These are phyloP conservation scores for Naja naja DNA, from an alignment of 2,113 vertebrate species.

Conservation along the genomic window DNA sequence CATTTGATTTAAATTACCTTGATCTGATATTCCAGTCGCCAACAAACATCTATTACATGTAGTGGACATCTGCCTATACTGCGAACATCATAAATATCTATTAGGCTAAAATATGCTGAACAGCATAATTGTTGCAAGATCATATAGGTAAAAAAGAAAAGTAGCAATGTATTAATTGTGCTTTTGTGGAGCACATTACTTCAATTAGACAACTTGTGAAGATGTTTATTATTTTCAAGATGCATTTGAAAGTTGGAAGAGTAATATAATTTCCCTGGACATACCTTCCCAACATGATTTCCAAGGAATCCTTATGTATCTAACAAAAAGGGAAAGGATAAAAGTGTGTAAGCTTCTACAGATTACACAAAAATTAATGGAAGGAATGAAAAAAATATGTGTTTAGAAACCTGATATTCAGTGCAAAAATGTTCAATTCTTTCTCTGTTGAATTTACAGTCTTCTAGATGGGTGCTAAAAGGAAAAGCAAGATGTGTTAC, in stretches of 20 bases:
- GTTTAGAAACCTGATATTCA: constrained; percentile 80
- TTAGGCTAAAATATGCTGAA: not conserved
- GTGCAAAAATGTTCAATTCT: constrained; percentile 84
- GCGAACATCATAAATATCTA: constrained; percentile 60
- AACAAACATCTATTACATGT: constrained; percentile 86
- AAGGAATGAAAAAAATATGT: constrained; percentile 20
- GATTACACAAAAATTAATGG: not conserved
- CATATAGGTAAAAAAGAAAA: not conserved
- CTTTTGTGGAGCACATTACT: not conserved
- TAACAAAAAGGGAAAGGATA: constrained; percentile 53
- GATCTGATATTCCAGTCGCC: constrained; percentile 91
- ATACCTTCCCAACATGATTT: constrained; percentile 85
- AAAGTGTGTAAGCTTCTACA: constrained; percentile 38
- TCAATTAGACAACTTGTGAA: not conserved
- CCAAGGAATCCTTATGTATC: constrained; percentile 87
- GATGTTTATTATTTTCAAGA: not conserved
- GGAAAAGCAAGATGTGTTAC: constrained; percentile 50
- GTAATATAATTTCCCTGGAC: constrained; percentile 57
- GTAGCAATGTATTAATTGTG: not conserved
- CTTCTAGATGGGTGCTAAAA: constrained; percentile 84
- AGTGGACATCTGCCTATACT: constrained; percentile 86
- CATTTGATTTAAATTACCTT: constrained; percentile 77
- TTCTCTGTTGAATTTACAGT: constrained; percentile 84
- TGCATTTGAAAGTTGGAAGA: constrained; percentile 35
- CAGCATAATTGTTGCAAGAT: constrained; percentile 22